Base-by-base conservation (phyloP, 2,888 invertebrate genomes). In the Melanophora roralis region DNA sequence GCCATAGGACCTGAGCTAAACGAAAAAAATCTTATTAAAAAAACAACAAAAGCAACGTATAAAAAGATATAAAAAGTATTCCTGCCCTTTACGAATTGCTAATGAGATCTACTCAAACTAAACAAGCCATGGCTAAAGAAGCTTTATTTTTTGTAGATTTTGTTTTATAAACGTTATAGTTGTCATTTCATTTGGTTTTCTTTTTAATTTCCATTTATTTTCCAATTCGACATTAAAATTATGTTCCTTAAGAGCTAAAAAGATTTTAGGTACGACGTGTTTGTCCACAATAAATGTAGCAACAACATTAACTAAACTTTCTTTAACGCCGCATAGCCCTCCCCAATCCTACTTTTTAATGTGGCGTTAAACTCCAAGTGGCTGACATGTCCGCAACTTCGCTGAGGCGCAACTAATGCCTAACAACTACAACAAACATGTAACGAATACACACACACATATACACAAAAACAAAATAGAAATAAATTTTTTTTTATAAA, bases 91-190 rank as follows among this genome's bases (percentile, higher is more conserved):
- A 83, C 83, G 86, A 85, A 86, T 85, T 85, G 85, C 86, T 87
- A 87, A 87, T 87, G 87, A 87, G 87, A 88, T 87, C 86, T 84
- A 72, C 78, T 74, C 64, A 78, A 81, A 74, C 76, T 69, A 78
- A 78, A 77, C 69, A 76, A 79, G 69, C 85, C 85, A 83, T 84
- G 62, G 80, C 55, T 69, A 64, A 85, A 85, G 84, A 82, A 80
- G 75, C 71, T 82, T 64, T 81, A 81, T 84, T 83, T 77, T 73
- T 59, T 27, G 19, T 67, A 38, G 74, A 53, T 62, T 53, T 69
- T 40, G 9, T 67, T 32, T 40, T 71, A 36, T 60, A 65, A 72
- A 76, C 55, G 9, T 21, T 73, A 36, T n/a, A 27, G 27, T 43
- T 64, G 60, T 75, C 82, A 81, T 81, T 83, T 85, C 82, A 78